Evolutionary conservation across 2,888 invertebrate species (phyloP).

Genomic region (Gisinianus flammeolus): DNA sequence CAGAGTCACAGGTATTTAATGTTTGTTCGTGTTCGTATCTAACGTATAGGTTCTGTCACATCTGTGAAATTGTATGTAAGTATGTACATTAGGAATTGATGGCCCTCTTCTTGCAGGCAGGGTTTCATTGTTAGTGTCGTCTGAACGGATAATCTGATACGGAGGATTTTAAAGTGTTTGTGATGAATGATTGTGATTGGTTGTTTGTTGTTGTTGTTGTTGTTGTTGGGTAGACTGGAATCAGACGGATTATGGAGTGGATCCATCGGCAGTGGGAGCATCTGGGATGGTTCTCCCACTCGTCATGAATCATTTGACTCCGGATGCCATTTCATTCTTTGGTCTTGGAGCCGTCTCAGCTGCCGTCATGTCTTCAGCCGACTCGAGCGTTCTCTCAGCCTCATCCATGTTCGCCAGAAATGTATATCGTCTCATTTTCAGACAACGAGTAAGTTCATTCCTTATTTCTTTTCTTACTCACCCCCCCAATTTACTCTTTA

Average conservation of each 20-base stretch:
- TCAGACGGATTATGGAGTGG: slow-evolving; percentile 61
- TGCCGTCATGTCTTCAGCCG: slow-evolving; percentile 78
- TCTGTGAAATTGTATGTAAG: too few relatives aligned
- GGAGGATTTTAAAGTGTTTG: too few relatives aligned
- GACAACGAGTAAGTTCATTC: slow-evolving; percentile 67
- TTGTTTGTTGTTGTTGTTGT: too few relatives aligned
- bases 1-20: slow-evolving; percentile 64
- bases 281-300: slow-evolving; percentile 70
- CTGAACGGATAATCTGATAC: too few relatives aligned
- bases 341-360: slow-evolving; percentile 76
- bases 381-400: slow-evolving; percentile 74
- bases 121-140: too few relatives aligned
- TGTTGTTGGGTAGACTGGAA: slow-evolving; percentile 63
- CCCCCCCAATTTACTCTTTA: neutral
- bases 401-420: slow-evolving; percentile 77
- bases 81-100: too few relatives aligned
- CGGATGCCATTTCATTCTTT: slow-evolving; percentile 69
- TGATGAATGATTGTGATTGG: too few relatives aligned
- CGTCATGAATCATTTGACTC: slow-evolving; percentile 68
- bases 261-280: slow-evolving; percentile 61
- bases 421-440: slow-evolving; percentile 71
- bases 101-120: too few relatives aligned
- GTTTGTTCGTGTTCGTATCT: too few relatives aligned
- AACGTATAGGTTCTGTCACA: too few relatives aligned
- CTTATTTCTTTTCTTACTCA: neutral